Conservation (phyloP, 2,113 vertebrate species). For the Colaptes auratus region DNA sequence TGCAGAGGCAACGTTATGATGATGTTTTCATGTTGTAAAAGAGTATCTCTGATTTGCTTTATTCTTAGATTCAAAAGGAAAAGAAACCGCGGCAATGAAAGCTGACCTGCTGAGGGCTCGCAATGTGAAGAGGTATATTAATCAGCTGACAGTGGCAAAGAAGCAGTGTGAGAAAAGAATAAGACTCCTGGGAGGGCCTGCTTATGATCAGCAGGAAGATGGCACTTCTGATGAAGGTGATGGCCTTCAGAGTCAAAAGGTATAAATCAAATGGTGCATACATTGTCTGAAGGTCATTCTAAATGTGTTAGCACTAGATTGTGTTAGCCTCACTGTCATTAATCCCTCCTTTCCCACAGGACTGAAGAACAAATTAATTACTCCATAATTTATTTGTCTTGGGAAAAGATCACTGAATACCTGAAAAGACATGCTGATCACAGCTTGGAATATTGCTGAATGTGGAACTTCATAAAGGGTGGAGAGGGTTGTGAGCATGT, state of each 20-base stretch:
- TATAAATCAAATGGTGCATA: neutral
- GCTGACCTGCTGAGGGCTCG: conserved; percentile 93
- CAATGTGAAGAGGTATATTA: conserved; percentile 98
- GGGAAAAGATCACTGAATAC: neutral
- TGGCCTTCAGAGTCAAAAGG: conserved; percentile 90
- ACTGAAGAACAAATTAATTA: neutral
- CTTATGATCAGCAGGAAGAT: conserved; percentile 90
- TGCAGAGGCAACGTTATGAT: neutral
- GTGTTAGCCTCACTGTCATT: neutral
- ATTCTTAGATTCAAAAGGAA: conserved; percentile 86
- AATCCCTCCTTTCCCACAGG: neutral
- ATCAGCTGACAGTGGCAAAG: conserved; percentile 98
- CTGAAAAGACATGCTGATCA: fast-evolving
- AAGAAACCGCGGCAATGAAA: conserved; percentile 96
- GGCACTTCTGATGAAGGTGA: conserved; percentile 86
- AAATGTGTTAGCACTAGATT: neutral
- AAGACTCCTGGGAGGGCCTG: conserved; percentile 88
- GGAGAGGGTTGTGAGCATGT: fast-evolving
- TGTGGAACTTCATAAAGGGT: neutral
- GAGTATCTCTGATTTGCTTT: neutral
- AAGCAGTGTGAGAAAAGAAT: conserved; percentile 98
- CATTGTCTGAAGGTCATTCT: neutral
- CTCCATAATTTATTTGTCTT: neutral
- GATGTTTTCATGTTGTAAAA: neutral
- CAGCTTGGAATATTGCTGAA: neutral